A percentile compares a stretch with the other conserved stretches of the same genome.
Evolutionary conservation across 1,140 invertebrate species (phyloP).

Genomic region (Lasioglossum albipes): DNA sequence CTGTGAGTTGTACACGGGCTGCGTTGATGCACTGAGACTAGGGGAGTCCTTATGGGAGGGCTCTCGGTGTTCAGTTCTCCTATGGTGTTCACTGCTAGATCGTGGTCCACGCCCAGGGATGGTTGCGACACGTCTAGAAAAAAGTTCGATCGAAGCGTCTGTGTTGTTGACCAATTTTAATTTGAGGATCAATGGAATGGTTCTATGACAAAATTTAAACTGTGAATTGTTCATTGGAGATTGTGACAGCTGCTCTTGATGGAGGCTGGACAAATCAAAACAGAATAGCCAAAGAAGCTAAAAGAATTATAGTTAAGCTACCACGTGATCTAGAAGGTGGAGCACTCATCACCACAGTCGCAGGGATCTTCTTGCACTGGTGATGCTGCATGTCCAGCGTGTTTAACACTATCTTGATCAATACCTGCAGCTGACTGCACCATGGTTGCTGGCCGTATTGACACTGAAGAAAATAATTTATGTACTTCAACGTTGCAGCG

Average conservation of each 20-base stretch:
- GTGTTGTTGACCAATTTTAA: too few species aligned
- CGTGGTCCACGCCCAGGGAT: slow-evolving; percentile 85
- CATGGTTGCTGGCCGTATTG: slow-evolving; percentile 92
- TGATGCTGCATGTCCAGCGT: slow-evolving; percentile 95
- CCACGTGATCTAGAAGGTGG: slow-evolving; percentile 86
- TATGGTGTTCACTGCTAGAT: slow-evolving; percentile 77
- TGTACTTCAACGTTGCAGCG: too few species aligned
- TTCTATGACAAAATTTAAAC: too few species aligned
- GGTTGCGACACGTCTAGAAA: slow-evolving; percentile 86
- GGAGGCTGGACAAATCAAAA: too few species aligned
- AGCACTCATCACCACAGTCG: slow-evolving; percentile 86
- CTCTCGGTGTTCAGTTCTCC: slow-evolving; percentile 79
- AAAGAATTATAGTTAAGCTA: slow-evolving; percentile 65
- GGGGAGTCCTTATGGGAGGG: slow-evolving; percentile 71
- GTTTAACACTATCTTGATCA: slow-evolving; percentile 96
- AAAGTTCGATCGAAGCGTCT: too few species aligned
- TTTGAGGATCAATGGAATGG: too few species aligned
- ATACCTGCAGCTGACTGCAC: slow-evolving; percentile 88
- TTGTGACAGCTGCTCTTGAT: too few species aligned
- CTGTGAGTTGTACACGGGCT: slow-evolving; percentile 69
- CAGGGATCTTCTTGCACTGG: slow-evolving; percentile 89
- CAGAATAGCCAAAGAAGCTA: background rate
- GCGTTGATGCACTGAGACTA: slow-evolving; percentile 72
- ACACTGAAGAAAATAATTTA: slow-evolving; percentile 84
- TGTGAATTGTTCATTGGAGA: too few species aligned